These are phyloP conservation scores for Mythimna albipuncta DNA, from an alignment of 2,888 invertebrate species.

Conservation along the genomic window DNA sequence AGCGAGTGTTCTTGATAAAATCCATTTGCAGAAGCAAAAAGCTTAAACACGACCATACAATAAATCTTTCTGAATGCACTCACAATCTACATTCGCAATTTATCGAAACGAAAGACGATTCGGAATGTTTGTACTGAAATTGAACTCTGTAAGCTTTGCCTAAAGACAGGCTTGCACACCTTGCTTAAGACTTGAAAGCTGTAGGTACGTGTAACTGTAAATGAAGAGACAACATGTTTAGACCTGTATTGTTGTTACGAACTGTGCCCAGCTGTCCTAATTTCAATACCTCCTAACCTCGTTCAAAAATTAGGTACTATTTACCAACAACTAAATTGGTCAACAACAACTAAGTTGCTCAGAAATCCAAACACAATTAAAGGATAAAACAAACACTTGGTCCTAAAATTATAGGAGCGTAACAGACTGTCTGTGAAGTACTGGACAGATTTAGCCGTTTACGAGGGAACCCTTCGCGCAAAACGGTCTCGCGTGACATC, in stretches of 20 bases:
- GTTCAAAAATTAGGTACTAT: constrained; percentile 12
- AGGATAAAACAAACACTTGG: constrained; percentile 62
- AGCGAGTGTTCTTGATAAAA: constrained; percentile 68
- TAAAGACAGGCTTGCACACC: constrained; percentile 38
- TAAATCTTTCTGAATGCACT: constrained; percentile 85
- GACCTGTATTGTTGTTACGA: constrained; percentile 6
- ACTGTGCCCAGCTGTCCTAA: constrained; percentile 39
- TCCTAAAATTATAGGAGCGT: constrained; percentile 65
- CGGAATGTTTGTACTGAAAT: constrained; percentile 63
- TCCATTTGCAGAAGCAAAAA: constrained; percentile 78
- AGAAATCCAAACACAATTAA: constrained; percentile 66
- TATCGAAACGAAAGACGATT: constrained; percentile 68
- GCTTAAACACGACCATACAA: constrained; percentile 76
- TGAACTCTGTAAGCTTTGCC: constrained; percentile 50
- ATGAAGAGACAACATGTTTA: constrained; percentile 6
- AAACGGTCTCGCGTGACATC: constrained; percentile 61
- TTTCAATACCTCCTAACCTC: constrained; percentile 26
- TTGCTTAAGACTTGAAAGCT: constrained; percentile 22
- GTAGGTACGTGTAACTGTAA: background rate
- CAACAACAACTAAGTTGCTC: too few species aligned
- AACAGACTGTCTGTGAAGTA: constrained; percentile 68
- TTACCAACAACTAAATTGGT: constrained; percentile 42
- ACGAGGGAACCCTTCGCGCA: constrained; percentile 61
- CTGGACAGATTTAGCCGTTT: constrained; percentile 73
- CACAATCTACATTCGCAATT: constrained; percentile 74